Base-by-base conservation (phyloP, 2,888 invertebrate genomes). In the Rhodophaea formosa region DNA sequence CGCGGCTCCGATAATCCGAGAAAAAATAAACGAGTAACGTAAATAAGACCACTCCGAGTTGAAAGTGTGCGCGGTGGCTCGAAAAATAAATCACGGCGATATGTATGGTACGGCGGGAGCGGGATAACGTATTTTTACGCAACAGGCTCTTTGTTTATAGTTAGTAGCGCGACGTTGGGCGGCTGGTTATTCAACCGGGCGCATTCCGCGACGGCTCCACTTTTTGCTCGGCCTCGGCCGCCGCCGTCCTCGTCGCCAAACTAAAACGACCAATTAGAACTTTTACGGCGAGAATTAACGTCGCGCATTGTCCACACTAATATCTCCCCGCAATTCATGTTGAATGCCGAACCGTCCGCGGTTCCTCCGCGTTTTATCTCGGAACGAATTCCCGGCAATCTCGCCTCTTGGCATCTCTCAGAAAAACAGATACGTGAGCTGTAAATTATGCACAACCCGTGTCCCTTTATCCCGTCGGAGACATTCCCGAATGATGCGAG, bases 101-200 rank as follows among this genome's bases (percentile, higher is more conserved):
- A 77, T 79, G 81, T 80, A 77, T 79, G 81, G 80, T 79, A 79
- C 80, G 72, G 71, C 62, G 56, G 66, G 61, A 47, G 69, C 74
- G 77, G 79, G 78, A 82, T 82, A 86, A 80, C 86, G 87, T 88
- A 90, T 88, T 89, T 90, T 89, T 89, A 90, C 89, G 90, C 88
- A 89, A 88, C 80, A 78, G 72, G 68, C 80, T 84, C 82, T 86
- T 87, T 88, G 88, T 88, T 87, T 89, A 84, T 88, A 86, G 82
- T 78, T 80, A 77, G 80, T 74, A 75, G 71, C 73, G 72, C 73
- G 72, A 64, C 70, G 73, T 67, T 81, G 84, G 86, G 81, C 88
- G 84, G 82, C 84, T 88, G 89, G 88, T 88, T 89, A 86, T 89
- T 89, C 89, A 89, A 89, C 89, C 86, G 84, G 77, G 78, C 87